These are phyloP conservation scores for Cabera pusaria DNA, from an alignment of 2,888 invertebrate species.

Conservation along the genomic window DNA sequence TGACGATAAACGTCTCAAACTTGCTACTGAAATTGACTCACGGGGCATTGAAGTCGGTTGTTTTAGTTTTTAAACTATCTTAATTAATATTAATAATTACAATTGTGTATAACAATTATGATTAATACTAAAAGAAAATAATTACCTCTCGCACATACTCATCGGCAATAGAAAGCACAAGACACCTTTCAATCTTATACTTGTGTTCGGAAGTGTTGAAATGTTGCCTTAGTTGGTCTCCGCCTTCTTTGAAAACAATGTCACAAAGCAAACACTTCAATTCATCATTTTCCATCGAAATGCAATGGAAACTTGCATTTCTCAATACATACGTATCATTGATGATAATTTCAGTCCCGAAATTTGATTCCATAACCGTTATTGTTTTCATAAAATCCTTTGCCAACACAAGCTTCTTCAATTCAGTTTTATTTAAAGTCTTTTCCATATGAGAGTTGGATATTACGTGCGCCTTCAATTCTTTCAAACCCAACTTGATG, in stretches of 20 bases:
- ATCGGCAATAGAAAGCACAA: slow-evolving; percentile 32
- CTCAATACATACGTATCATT: slow-evolving; percentile 18
- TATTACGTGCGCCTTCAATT: background rate
- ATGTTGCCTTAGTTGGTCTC: slow-evolving; percentile 11
- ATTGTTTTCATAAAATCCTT: background rate
- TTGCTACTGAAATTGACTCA: no score
- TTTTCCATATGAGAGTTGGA: slow-evolving; percentile 3
- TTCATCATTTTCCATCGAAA: background rate
- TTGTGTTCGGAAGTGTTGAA: slow-evolving; percentile 11
- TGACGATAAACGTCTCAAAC: no score
- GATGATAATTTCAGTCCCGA: slow-evolving; percentile 11
- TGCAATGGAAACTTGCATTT: slow-evolving; percentile 19
- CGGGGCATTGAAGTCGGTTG: no score
- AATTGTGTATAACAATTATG: slow-evolving; percentile 34
- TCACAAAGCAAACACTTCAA: slow-evolving; percentile 18
- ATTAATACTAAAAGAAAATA: background rate
- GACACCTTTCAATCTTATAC: slow-evolving; percentile 21
- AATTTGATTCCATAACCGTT: slow-evolving; percentile 1
- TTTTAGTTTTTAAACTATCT: no score
- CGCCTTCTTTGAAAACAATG: background rate
- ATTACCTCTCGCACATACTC: slow-evolving; percentile 58
- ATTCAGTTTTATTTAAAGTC: background rate
- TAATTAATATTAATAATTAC: no score
- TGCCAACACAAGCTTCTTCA: background rate
- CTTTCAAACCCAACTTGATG: background rate